Conservation (phyloP, 2,113 vertebrate species). For the Myrmophylax atrothorax region DNA sequence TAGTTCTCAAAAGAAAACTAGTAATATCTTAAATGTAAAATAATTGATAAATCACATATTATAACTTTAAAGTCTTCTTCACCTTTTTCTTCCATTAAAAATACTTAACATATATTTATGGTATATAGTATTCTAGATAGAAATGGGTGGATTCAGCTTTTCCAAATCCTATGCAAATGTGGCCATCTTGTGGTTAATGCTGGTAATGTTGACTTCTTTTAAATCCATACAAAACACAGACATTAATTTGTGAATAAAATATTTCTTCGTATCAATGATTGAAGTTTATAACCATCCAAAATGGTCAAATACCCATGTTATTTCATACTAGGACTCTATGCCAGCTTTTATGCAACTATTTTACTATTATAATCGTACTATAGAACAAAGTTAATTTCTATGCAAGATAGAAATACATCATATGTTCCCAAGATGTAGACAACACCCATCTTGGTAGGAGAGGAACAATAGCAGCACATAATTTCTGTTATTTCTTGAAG, state of each 20-base stretch:
- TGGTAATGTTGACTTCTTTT: neutral
- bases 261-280: neutral
- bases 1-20: neutral
- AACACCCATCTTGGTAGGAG: neutral
- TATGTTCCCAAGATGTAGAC: neutral
- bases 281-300: neutral
- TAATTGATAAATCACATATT: neutral
- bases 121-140: neutral
- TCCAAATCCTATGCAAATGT: conserved; percentile 55
- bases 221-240: neutral
- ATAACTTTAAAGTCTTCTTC: neutral
- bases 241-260: neutral
- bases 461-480: neutral
- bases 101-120: neutral
- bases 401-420: neutral
- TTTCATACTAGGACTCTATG: neutral
- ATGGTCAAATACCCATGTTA: neutral
- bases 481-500: neutral
- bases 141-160: neutral
- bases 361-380: neutral
- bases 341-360: neutral
- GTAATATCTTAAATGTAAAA: neutral
- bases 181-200: conserved; percentile 77
- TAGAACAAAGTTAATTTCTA: neutral
- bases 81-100: neutral